Evolutionary conservation across 2,888 invertebrate species (phyloP).

Genomic region (Slavum lentiscoides): DNA sequence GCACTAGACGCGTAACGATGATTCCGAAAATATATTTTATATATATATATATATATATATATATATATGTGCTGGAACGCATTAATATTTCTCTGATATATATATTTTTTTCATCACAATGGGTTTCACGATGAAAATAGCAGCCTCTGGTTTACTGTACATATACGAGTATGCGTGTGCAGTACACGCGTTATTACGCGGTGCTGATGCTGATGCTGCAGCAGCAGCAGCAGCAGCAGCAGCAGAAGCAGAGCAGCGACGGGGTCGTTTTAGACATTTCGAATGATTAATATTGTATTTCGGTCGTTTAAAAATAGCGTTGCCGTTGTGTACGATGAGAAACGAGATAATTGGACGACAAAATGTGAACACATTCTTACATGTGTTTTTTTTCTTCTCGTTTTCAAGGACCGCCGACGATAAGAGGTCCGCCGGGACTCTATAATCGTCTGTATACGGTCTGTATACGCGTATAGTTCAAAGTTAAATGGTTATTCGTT

Average conservation of each 20-base stretch:
- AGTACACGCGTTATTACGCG: neutral
- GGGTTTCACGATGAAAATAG: neutral
- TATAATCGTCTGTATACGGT: no score
- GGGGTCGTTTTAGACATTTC: constrained; percentile 8
- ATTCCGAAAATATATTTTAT: no score
- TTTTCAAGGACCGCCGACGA: neutral
- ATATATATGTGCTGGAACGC: neutral
- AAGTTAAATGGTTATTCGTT: constrained; percentile 1
- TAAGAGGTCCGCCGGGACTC: no score
- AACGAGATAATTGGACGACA: constrained; percentile 23
- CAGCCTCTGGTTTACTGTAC: neutral
- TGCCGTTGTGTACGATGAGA: neutral
- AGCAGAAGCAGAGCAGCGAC: no score
- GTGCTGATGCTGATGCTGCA: no score
- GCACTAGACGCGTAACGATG: no score
- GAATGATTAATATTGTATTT: constrained; percentile 1
- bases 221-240: no score
- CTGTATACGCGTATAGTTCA: no score
- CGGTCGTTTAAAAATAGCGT: neutral
- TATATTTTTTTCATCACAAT: neutral
- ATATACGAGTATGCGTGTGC: neutral
- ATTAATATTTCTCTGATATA: neutral
- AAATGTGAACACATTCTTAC: neutral
- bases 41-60: neutral
- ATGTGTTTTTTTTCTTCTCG: neutral